These are phyloP conservation scores for Rousettus madagascariensis DNA, from an alignment of 2,797 vertebrate species.

Conservation along the genomic window DNA sequence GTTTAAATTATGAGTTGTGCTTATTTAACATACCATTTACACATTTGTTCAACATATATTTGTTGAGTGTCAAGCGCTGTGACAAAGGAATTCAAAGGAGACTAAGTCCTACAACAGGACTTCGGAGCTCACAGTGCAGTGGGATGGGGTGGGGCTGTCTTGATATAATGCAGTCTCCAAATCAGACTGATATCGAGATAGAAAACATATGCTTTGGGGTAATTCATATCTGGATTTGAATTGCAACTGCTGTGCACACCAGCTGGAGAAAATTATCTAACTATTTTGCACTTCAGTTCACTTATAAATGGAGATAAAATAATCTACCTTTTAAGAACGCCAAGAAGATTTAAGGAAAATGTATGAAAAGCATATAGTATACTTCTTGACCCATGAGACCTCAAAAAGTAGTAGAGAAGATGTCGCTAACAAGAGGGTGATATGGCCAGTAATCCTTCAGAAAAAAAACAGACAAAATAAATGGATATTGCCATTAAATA, in stretches of 20 bases:
- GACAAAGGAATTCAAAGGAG: neutral
- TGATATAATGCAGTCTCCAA: neutral
- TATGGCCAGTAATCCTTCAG: neutral
- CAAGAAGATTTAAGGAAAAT: neutral
- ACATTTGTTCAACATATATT: neutral
- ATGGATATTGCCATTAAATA: neutral
- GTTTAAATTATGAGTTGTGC: neutral
- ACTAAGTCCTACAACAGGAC: neutral
- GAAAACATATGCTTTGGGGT: neutral
- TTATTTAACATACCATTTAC: neutral
- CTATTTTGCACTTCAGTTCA: neutral
- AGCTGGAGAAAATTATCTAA: neutral
- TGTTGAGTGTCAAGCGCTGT: neutral
- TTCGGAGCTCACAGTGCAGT: neutral
- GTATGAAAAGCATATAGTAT: neutral
- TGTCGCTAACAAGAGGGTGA: neutral
- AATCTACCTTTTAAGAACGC: neutral
- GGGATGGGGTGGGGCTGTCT: rapidly evolving
- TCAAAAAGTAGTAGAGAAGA: neutral
- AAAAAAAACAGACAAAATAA: neutral
- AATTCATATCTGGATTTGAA: neutral
- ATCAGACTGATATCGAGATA: neutral
- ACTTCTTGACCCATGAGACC: neutral
- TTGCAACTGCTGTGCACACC: neutral
- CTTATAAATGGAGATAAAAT: neutral